Evolutionary conservation across 2,113 vertebrate species (phyloP), one percentile per base, ranked within the genome.

Genomic region (Eublepharis macularius): DNA sequence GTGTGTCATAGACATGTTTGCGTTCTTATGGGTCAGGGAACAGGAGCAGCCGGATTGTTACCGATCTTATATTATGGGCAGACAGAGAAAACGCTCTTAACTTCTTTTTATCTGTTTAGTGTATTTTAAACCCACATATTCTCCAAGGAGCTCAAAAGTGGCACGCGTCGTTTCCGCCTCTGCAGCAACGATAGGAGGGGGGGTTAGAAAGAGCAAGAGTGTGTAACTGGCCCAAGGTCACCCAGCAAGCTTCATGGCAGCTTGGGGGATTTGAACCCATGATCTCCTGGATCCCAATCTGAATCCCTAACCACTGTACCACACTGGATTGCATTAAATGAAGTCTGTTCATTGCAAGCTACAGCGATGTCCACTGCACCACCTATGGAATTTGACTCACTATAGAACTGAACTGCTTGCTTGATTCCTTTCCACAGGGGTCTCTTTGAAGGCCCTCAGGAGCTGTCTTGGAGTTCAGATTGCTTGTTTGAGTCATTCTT

Each of bases 381-480:
- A 89, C 0, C 0, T 69, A 68, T 75, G 77, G 87, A 80, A 88
- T 78, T 87, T 66, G 69, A 89, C 72, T 87, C 86, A 82, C 77
- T 89, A n/a, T 83, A 88, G 84, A 90, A 87, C 81, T 68, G 85
- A 41, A 0, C 1, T 34, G 3, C 74, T 81, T 0, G 2, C 68
- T n/a, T 54, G 66, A n/a, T 80, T 92, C 57, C 88, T 82, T 85
- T 85, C 78, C 79, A 21, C 51, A 21, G 54, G 78, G 85, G 72
- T 79, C 66, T 90, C 88, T 90, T 90, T 84, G 92, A 84, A 9
- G 90, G 90, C 90, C 16, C 57, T 6, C 51, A 6, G 57, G 83
- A 90, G 90, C 89, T 89, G 80, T 82, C 72, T 86, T 60, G 66
- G 86, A 86, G 84, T 85, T 91, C 89, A 89, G 86, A 66, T 72